Base-by-base conservation (phyloP, 2,113 vertebrate genomes). In the Heloderma charlesbogerti region DNA sequence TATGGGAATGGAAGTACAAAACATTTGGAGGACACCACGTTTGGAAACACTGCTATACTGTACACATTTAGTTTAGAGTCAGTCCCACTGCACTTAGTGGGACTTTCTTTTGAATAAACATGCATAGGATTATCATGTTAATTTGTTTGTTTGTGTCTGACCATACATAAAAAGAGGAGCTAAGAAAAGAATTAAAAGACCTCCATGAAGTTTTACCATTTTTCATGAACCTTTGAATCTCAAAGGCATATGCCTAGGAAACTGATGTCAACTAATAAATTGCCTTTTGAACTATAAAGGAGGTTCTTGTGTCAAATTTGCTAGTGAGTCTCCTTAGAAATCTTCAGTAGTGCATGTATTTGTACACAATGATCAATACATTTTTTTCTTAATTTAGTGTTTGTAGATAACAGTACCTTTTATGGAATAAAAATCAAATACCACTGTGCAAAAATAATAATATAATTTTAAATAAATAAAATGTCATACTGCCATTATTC, bases 381-480 rank as follows among this genome's bases (percentile, higher is more conserved):
- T 90, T 88, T 83, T 93, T 84, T 57, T 54, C 69, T 82, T 86
- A 80, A 75, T 91, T 92, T 93, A 34, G 43, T 74, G 71, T 86
- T 88, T 1, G 6, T 85, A 3, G 31, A 18, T 80, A 90, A 89
- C 93, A 95, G 94, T 37, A 92, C 57, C 91, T 86, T 67, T 91
- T 86, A 93, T 43, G 18, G 71, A 96, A 97, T 92, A 95, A 97
- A 96, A 96, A 96, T 60, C 69, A 94, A 94, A 94, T 88, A 92
- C 90, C 92, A 93, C 75, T 77, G 27, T 96, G 96, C 94, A 97
- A 97, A 94, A 97, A 97, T 96, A 97, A 96, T 92, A 88, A 96
- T 97, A 93, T 97, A 97, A 97, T 97, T 97, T 97, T 97, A 97
- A 97, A 97, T 96, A 97, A 97, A 96, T 96, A 95, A 95, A 97